Evolutionary conservation across 2,888 invertebrate species (phyloP).

Genomic region (Drosophila vallismaia): DNA sequence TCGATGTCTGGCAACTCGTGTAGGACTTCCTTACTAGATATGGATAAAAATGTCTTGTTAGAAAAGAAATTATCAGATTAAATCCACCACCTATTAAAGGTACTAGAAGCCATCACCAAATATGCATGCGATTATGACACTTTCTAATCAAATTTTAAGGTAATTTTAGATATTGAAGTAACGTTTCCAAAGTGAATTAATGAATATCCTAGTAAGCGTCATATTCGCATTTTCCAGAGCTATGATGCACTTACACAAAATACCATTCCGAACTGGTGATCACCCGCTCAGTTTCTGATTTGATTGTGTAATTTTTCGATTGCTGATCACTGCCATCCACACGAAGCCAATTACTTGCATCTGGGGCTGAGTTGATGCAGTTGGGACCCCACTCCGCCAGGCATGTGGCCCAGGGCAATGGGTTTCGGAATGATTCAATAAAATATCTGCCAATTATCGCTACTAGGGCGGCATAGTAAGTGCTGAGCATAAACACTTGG

Average conservation of each 20-base stretch:
- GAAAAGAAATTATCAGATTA: rapidly evolving
- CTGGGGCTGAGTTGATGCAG: slow-evolving; percentile 81
- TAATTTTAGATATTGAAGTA: not conserved
- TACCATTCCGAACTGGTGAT: slow-evolving; percentile 85
- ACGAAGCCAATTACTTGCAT: slow-evolving; percentile 16
- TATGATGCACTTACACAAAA: slow-evolving; percentile 84
- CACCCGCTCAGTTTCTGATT: slow-evolving; percentile 62
- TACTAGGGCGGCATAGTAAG: slow-evolving; percentile 86
- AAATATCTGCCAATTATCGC: slow-evolving; percentile 87
- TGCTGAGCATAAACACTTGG: slow-evolving; percentile 85
- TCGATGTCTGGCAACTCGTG: slow-evolving; percentile 84
- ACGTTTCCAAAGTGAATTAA: too few species aligned
- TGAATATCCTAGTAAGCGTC: not conserved
- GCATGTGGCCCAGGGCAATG: slow-evolving; percentile 88
- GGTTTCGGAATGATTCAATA: slow-evolving; percentile 86
- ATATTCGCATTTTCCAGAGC: not conserved
- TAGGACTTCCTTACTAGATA: slow-evolving; percentile 85
- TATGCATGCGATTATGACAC: slow-evolving; percentile 5
- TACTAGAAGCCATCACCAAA: slow-evolving; percentile 7
- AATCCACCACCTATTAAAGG: slow-evolving; percentile 40
- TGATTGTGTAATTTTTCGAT: slow-evolving; percentile 11
- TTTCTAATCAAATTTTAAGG: not conserved
- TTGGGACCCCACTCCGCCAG: slow-evolving; percentile 85
- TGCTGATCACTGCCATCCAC: slow-evolving; percentile 23
- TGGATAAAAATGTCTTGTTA: not conserved